These are phyloP conservation scores for Drosophila triauraria DNA, from an alignment of 1,140 invertebrate genomes.

Conservation along the genomic window DNA sequence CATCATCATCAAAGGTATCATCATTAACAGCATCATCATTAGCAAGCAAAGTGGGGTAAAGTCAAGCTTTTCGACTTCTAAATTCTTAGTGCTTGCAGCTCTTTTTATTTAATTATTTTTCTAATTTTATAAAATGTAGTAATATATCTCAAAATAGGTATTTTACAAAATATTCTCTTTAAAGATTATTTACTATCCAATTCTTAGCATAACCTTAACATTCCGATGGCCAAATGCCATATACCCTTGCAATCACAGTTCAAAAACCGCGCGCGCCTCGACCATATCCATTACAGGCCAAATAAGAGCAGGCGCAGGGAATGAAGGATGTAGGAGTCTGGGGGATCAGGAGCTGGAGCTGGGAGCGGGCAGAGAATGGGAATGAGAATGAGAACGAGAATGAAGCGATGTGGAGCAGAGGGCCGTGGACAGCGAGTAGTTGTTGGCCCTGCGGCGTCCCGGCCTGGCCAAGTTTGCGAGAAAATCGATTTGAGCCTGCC, in stretches of 20 bases:
- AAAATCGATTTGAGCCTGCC: constrained; percentile 74
- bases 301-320: constrained; percentile 28
- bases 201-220: not conserved
- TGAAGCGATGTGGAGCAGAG: constrained; percentile 34
- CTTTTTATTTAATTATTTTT: not conserved
- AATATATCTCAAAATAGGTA: no score
- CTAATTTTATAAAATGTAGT: not conserved
- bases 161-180: not conserved
- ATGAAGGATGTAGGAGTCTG: constrained; percentile 14
- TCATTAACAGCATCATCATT: constrained; percentile 42
- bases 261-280: constrained; percentile 49
- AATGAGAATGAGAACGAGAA: constrained; percentile 19
- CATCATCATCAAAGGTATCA: constrained; percentile 50
- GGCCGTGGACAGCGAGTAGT: constrained; percentile 51
- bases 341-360: constrained; percentile 7
- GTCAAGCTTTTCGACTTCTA: constrained; percentile 8
- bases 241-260: constrained; percentile 27
- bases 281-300: constrained; percentile 58
- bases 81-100: constrained; percentile 4
- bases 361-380: constrained; percentile 6
- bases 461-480: constrained; percentile 77
- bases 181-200: not conserved
- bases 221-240: constrained; percentile 16
- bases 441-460: constrained; percentile 41
- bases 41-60: constrained; percentile 3